phyloP scores from a whole-genome alignment of 2,113 vertebrate species.

The Nesogale talazaci region DNA sequence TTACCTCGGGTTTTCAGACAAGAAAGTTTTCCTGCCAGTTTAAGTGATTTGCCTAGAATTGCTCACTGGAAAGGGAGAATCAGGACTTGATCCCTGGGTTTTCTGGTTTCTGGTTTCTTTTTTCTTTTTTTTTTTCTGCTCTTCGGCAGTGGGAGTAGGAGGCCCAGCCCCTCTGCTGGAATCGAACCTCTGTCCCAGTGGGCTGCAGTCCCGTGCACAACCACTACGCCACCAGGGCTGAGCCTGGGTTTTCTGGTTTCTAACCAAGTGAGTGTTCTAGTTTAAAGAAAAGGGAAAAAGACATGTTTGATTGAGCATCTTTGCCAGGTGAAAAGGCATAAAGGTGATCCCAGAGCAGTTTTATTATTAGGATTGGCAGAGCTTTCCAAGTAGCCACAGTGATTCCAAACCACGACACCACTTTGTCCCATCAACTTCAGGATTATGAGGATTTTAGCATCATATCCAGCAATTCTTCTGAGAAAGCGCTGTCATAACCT shows the following conservation, averaged over 20 bases:
- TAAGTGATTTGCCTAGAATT: constrained; percentile 41
- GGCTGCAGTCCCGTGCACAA: too few relatives aligned
- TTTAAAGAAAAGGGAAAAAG: not conserved
- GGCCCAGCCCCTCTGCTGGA: too few relatives aligned
- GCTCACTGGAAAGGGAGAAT: constrained; percentile 33
- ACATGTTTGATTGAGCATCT: not conserved
- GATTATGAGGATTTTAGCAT: constrained; percentile 5
- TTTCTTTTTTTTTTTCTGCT: too few relatives aligned
- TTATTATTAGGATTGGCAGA: not conserved
- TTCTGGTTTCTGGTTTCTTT: constrained; percentile 10
- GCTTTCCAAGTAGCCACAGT: constrained; percentile 10
- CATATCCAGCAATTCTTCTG: constrained; percentile 12
- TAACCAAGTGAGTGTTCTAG: not conserved
- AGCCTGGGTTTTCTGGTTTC: constrained; percentile 10
- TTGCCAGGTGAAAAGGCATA: constrained; percentile 18
- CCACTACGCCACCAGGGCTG: too few relatives aligned
- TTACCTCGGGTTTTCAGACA: constrained; percentile 50
- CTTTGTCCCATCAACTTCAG: not conserved
- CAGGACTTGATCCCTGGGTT: constrained; percentile 24
- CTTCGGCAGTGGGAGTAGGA: too few relatives aligned
- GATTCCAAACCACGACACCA: not conserved
- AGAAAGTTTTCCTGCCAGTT: constrained; percentile 40
- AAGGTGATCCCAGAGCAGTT: not conserved
- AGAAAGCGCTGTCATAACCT: constrained; percentile 10
- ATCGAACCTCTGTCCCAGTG: too few relatives aligned